Evolutionary conservation across 2,888 invertebrate genomes (phyloP).

Genomic region (Thumatha senex): DNA sequence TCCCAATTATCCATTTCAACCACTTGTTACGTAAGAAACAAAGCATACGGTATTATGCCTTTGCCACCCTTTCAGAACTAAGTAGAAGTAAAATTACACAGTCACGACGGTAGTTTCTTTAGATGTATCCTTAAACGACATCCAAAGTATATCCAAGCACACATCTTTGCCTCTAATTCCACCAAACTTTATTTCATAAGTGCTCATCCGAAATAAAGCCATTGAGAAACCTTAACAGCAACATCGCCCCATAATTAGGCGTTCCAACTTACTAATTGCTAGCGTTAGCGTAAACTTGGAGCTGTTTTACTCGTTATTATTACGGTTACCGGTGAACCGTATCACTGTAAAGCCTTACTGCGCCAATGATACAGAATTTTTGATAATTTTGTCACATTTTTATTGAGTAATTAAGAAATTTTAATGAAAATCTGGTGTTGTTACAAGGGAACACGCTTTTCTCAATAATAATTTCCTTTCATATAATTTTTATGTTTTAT

Average conservation of each 20-base stretch:
- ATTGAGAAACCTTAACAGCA: conserved; percentile 16
- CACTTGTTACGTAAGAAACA: too few relatives aligned
- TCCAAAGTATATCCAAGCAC: too few relatives aligned
- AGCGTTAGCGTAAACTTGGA: conserved; percentile 23
- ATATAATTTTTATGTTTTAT: too few relatives aligned
- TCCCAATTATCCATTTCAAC: too few relatives aligned
- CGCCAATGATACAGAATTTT: conserved; percentile 4
- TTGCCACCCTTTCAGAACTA: too few relatives aligned
- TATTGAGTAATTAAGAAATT: background rate
- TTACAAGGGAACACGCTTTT: too few relatives aligned
- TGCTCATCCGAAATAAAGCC: conserved; percentile 18
- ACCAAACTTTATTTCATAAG: too few relatives aligned
- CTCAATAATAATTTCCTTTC: too few relatives aligned
- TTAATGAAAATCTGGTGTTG: too few relatives aligned
- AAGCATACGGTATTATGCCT: too few relatives aligned
- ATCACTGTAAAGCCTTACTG: conserved; percentile 5
- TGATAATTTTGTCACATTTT: conserved; percentile 11
- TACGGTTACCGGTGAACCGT: conserved; percentile 21
- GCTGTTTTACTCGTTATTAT: conserved; percentile 20
- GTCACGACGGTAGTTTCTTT: background rate
- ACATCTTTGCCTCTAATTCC: too few relatives aligned
- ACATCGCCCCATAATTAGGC: conserved; percentile 20
- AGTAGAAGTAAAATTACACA: background rate
- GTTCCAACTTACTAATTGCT: conserved; percentile 28
- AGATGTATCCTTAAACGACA: too few relatives aligned